Evolutionary conservation across 2,797 vertebrate species (phyloP).

Genomic region (Mus minutoides): DNA sequence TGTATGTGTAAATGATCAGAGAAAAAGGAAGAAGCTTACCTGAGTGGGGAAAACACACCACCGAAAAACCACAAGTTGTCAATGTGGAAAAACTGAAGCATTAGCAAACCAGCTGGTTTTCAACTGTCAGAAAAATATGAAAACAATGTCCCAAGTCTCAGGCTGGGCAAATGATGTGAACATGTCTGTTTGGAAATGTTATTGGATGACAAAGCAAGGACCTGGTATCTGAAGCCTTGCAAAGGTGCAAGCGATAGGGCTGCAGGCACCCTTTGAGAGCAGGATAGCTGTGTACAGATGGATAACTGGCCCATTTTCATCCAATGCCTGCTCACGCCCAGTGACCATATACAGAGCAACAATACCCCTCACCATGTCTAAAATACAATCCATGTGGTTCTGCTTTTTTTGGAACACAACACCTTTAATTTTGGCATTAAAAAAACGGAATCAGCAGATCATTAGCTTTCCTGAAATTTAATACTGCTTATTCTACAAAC

Average conservation of each 20-base stretch:
- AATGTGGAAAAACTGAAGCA: constrained; percentile 12
- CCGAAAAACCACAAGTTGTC: constrained; percentile 18
- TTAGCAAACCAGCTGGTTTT: not conserved
- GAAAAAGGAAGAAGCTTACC: constrained; percentile 4
- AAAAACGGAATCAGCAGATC: not conserved
- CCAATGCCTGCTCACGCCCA: not conserved
- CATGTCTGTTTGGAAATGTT: not conserved
- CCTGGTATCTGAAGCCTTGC: not conserved
- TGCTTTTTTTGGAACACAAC: not conserved
- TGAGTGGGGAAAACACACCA: not conserved
- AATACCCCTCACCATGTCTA: not conserved
- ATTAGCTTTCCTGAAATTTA: not conserved
- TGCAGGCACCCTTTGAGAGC: not conserved
- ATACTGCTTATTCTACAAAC: not conserved
- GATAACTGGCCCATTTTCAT: not conserved
- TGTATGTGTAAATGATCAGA: constrained; percentile 13
- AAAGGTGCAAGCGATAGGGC: not conserved
- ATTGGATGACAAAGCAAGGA: not conserved
- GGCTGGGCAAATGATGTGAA: not conserved
- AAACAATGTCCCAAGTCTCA: constrained; percentile 4
- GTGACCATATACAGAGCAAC: not conserved
- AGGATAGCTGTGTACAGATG: not conserved
- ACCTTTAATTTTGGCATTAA: not conserved
- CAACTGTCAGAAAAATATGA: not conserved
- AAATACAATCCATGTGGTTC: not conserved